phyloP scores from a whole-genome alignment of 2,797 vertebrate genomes.

The Psittacula echo region DNA sequence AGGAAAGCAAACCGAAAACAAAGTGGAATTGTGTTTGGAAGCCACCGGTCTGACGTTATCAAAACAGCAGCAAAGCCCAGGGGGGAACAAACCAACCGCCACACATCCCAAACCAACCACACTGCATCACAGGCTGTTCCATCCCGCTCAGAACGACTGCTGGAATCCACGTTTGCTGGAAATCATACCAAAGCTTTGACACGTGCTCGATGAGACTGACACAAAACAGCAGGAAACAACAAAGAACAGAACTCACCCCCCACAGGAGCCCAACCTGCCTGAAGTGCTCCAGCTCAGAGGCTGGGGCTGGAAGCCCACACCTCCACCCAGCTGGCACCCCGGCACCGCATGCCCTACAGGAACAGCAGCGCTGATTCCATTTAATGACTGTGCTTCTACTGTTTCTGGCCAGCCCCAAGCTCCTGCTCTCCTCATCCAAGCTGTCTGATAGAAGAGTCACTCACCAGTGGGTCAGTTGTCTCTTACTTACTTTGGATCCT shows the following conservation, averaged over 20 bases:
- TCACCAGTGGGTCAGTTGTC: conserved; percentile 11
- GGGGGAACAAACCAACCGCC: neutral
- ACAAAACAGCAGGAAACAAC: neutral
- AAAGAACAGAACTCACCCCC: neutral
- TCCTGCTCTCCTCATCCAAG: conserved; percentile 39
- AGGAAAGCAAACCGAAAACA: neutral
- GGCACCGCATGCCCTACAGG: neutral
- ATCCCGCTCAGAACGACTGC: neutral
- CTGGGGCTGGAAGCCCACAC: neutral
- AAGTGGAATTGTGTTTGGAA: neutral
- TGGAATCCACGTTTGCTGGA: neutral
- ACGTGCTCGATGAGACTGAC: neutral
- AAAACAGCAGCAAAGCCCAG: neutral
- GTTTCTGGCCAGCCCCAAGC: conserved; percentile 23
- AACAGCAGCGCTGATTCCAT: neutral
- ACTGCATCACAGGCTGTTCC: neutral
- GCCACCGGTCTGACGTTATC: neutral
- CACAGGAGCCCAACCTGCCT: neutral
- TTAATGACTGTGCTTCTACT: conserved; percentile 21
- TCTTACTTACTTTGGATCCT: conserved; percentile 40
- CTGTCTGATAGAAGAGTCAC: neutral
- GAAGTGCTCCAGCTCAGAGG: neutral
- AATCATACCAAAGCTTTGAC: neutral
- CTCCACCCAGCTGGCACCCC: neutral
- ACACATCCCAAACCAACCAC: neutral